These are phyloP conservation scores for Chelon labrosus DNA, from an alignment of 2,797 vertebrate genomes.

Conservation along the genomic window DNA sequence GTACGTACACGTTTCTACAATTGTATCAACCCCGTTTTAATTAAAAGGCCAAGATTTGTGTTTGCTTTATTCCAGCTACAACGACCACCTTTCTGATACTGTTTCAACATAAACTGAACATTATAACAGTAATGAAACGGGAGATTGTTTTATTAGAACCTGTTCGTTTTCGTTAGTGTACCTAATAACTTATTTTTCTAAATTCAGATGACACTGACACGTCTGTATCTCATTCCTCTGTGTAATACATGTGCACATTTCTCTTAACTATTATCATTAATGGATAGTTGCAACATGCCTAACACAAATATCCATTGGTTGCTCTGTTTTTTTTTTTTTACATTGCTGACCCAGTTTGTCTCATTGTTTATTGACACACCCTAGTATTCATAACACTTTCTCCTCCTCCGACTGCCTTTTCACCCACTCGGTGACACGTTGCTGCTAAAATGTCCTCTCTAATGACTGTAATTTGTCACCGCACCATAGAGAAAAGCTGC, in stretches of 20 bases:
- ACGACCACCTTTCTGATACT: too few relatives aligned
- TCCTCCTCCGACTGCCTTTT: constrained; percentile 18
- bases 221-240: not conserved
- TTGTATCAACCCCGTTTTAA: too few relatives aligned
- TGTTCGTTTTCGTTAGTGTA: too few relatives aligned
- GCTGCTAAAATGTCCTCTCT: constrained; percentile 19
- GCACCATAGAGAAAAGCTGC: not conserved
- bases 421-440: constrained; percentile 32
- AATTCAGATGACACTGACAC: not conserved
- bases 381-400: constrained; percentile 39
- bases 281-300: not conserved
- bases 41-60: too few relatives aligned
- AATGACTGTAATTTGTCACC: constrained; percentile 23
- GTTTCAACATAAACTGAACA: too few relatives aligned
- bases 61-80: too few relatives aligned
- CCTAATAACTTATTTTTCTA: not conserved
- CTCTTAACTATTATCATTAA: not conserved
- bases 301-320: constrained; percentile 12
- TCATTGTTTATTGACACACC: constrained; percentile 59
- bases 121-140: too few relatives aligned
- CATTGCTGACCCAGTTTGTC: constrained; percentile 68
- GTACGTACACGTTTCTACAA: too few relatives aligned
- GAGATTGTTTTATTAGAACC: too few relatives aligned
- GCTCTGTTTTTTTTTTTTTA: constrained; percentile 43
- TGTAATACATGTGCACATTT: not conserved